Conservation (phyloP, 2,888 invertebrate species). For the Acleris holmiana region DNA sequence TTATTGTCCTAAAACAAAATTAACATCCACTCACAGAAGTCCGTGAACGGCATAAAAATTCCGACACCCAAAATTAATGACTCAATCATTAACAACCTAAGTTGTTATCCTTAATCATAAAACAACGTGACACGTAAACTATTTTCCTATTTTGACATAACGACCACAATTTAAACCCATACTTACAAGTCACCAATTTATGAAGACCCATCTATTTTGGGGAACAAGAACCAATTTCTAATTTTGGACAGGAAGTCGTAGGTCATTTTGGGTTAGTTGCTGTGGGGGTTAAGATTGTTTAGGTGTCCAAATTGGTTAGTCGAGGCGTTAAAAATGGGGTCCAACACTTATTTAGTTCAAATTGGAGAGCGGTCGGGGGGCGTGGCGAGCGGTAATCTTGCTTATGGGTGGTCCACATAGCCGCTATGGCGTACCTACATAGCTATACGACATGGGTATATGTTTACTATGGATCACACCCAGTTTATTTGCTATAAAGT, state of each 20-base stretch:
- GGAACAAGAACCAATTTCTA: constrained; percentile 6
- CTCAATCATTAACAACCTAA: constrained; percentile 51
- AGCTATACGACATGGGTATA: constrained; percentile 67
- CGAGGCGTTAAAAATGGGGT: constrained; percentile 47
- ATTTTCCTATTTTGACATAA: constrained; percentile 50
- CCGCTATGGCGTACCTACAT: constrained; percentile 49
- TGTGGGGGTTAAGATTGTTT: constrained; percentile 52
- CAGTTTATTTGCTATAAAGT: constrained; percentile 65
- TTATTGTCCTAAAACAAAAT: constrained; percentile 8
- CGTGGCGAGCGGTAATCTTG: constrained; percentile 64
- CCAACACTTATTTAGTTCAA: constrained; percentile 64
- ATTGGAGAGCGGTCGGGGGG: constrained; percentile 70
- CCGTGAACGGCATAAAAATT: constrained; percentile 32
- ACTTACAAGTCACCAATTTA: constrained; percentile 40
- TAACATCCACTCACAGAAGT: constrained; percentile 11
- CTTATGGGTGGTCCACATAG: constrained; percentile 68
- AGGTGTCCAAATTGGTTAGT: constrained; percentile 62
- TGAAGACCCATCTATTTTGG: constrained; percentile 41
- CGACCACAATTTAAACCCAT: constrained; percentile 44
- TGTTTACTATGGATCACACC: constrained; percentile 63
- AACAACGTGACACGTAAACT: constrained; percentile 57
- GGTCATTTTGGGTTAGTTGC: constrained; percentile 44
- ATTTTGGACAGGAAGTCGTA: constrained; percentile 13
- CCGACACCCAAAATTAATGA: constrained; percentile 42
- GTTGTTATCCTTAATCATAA: constrained; percentile 48